Evolutionary conservation across 1,140 invertebrate species (phyloP).

Genomic region (Hyles euphorbiae): DNA sequence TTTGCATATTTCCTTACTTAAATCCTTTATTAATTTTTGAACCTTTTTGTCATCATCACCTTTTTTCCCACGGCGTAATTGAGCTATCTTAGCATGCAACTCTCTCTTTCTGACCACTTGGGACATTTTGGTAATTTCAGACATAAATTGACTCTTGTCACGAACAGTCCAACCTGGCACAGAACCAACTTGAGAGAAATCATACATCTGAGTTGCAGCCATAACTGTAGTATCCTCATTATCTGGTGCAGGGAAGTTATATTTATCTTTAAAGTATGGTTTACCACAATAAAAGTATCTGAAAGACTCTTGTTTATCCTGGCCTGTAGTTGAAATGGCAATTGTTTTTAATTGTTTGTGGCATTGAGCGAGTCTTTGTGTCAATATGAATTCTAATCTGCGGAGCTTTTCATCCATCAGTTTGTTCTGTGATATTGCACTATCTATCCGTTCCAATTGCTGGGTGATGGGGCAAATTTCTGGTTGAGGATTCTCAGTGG

Average conservation of each 20-base stretch:
- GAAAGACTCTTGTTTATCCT: slow-evolving; percentile 34
- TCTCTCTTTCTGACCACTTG: slow-evolving; percentile 35
- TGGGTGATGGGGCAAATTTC: neutral
- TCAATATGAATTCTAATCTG: slow-evolving; percentile 41
- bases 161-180: slow-evolving; percentile 55
- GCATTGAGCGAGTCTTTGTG: slow-evolving; percentile 38
- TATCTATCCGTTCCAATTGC: slow-evolving; percentile 38
- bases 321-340: slow-evolving; percentile 16
- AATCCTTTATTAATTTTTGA: slow-evolving; percentile 29
- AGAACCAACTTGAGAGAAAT: slow-evolving; percentile 40
- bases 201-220: slow-evolving; percentile 49
- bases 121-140: slow-evolving; percentile 41
- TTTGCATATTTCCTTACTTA: slow-evolving; percentile 32
- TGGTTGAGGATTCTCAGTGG: no score
- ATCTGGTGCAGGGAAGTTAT: slow-evolving; percentile 45
- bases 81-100: slow-evolving; percentile 34
- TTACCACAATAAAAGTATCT: slow-evolving; percentile 48
- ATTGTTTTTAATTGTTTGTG: slow-evolving; percentile 30
- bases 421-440: slow-evolving; percentile 45
- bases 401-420: slow-evolving; percentile 47
- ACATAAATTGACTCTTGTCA: slow-evolving; percentile 49
- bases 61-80: slow-evolving; percentile 34
- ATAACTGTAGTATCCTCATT: slow-evolving; percentile 55
- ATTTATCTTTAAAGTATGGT: slow-evolving; percentile 60
- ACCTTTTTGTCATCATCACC: slow-evolving; percentile 22